A percentile compares a stretch with the other conserved stretches of the same genome.
Evolutionary conservation across 2,113 vertebrate species (phyloP).

Genomic region (Mormoops blainvillei): DNA sequence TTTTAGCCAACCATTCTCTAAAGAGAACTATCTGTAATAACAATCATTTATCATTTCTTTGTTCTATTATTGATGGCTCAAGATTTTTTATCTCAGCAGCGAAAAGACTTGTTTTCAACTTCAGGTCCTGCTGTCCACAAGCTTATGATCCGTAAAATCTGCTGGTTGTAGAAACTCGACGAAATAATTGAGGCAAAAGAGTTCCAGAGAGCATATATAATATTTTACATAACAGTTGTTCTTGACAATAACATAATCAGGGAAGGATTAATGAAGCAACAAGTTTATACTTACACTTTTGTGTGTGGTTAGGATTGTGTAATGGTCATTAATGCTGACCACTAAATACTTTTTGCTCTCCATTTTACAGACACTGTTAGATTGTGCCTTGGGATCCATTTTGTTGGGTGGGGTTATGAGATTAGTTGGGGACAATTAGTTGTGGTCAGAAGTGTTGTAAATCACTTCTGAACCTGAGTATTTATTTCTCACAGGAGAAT

Average conservation of each 20-base stretch:
- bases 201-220: background rate
- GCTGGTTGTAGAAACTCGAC: background rate
- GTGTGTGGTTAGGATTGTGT: background rate
- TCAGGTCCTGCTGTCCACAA: background rate
- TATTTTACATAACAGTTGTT: background rate
- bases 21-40: no score
- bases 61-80: no score
- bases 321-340: background rate
- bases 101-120: background rate
- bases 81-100: no score
- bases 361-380: background rate
- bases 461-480: background rate
- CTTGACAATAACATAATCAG: background rate
- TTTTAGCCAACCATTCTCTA: no score
- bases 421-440: background rate
- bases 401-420: background rate
- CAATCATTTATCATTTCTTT: no score
- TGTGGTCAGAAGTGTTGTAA: background rate
- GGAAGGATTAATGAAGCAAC: background rate
- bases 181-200: background rate
- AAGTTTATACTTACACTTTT: background rate
- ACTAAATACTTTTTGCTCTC: background rate
- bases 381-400: background rate
- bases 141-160: background rate
- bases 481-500: background rate